Conservation (phyloP, 2,888 invertebrate genomes). For the Scaeva pyrastri region DNA sequence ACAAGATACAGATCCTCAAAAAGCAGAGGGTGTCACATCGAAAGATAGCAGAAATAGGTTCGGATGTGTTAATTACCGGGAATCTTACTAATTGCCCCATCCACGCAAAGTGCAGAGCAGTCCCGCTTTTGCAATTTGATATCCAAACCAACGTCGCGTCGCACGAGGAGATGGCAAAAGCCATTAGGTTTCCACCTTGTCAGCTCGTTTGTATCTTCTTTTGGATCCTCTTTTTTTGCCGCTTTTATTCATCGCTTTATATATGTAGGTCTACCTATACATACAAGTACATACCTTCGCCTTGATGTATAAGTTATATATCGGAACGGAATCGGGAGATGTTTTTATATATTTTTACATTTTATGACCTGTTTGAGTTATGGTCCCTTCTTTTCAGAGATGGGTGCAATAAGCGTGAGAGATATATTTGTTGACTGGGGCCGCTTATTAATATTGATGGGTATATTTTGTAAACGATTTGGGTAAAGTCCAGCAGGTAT, state of each 20-base stretch:
- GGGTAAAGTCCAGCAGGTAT: slow-evolving; percentile 36
- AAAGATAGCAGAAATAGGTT: slow-evolving; percentile 75
- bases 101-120: slow-evolving; percentile 37
- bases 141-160: slow-evolving; percentile 42
- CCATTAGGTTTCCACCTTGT: slow-evolving; percentile 74
- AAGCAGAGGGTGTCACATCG: slow-evolving; percentile 71
- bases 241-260: slow-evolving; percentile 71
- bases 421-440: slow-evolving; percentile 41
- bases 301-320: background rate
- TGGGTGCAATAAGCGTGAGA: slow-evolving; percentile 52
- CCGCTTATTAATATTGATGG: slow-evolving; percentile 48
- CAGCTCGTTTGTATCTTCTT: slow-evolving; percentile 76
- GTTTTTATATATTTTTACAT: slow-evolving; percentile 52
- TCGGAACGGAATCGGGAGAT: slow-evolving; percentile 25
- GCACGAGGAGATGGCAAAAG: slow-evolving; percentile 42
- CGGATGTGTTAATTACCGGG: slow-evolving; percentile 74
- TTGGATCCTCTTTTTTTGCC: slow-evolving; percentile 79
- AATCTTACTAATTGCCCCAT: slow-evolving; percentile 75
- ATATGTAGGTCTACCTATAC: background rate
- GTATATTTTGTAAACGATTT: slow-evolving; percentile 41
- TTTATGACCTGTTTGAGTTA: slow-evolving; percentile 66
- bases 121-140: slow-evolving; percentile 66
- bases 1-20: slow-evolving; percentile 54
- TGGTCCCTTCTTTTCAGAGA: slow-evolving; percentile 31
- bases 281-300: too few relatives aligned